These are phyloP conservation scores for Scolopax bukidnonensis DNA, from an alignment of 2,797 vertebrate genomes.

Conservation along the genomic window DNA sequence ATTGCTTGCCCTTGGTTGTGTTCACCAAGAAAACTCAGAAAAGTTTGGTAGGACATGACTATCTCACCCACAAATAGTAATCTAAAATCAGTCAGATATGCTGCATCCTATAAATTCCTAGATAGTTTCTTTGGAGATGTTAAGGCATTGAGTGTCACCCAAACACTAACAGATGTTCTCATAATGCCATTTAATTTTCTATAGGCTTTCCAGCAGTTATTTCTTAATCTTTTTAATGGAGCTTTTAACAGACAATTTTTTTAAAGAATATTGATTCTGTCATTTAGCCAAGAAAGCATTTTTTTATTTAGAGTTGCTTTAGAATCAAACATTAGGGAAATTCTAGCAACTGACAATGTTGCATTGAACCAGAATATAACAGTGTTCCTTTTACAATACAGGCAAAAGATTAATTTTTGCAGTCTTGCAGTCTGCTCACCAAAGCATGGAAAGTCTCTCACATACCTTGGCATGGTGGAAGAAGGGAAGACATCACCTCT, in stretches of 20 bases:
- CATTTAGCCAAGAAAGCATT: neutral
- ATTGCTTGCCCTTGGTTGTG: neutral
- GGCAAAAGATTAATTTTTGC: neutral
- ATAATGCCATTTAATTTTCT: neutral
- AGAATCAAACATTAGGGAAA: neutral
- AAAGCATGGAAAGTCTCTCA: neutral
- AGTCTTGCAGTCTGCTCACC: neutral
- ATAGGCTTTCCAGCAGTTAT: neutral
- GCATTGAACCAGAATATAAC: neutral
- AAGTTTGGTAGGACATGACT: neutral
- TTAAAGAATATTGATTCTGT: neutral
- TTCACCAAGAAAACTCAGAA: neutral
- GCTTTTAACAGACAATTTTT: neutral
- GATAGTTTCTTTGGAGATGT: neutral
- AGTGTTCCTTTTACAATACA: neutral
- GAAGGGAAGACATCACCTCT: neutral
- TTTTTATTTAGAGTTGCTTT: neutral
- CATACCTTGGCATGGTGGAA: neutral
- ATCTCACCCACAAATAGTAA: neutral
- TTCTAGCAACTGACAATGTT: neutral
- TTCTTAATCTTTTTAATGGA: neutral
- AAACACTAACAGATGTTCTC: neutral
- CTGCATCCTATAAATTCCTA: neutral
- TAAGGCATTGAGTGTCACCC: neutral
- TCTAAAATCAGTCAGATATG: neutral